These are phyloP conservation scores for Drosophila neutralis DNA, from an alignment of 2,888 invertebrate species.

Conservation along the genomic window DNA sequence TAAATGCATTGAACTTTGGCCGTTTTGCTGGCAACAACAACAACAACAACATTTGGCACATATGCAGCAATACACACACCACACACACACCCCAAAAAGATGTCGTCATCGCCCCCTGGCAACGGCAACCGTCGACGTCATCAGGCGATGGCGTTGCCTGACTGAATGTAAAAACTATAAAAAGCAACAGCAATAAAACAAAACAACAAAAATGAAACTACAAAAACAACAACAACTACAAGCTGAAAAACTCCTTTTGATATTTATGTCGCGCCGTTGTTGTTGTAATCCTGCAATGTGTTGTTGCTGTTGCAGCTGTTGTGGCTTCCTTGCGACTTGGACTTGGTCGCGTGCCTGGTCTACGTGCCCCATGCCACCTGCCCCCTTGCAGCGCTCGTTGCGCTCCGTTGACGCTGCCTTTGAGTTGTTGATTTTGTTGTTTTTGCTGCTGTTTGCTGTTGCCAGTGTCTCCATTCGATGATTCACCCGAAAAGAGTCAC, in stretches of 20 bases:
- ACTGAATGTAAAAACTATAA: conserved; percentile 67
- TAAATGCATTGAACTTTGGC: conserved; percentile 76
- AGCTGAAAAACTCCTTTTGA: conserved; percentile 64
- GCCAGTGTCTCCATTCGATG: conserved; percentile 43
- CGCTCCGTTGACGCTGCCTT: conserved; percentile 48
- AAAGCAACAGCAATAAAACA: conserved; percentile 69
- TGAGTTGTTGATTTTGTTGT: conserved; percentile 20
- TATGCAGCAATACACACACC: conserved; percentile 27
- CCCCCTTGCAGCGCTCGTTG: conserved; percentile 29
- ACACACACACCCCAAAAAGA: conserved; percentile 66
- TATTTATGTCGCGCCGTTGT: conserved; percentile 56
- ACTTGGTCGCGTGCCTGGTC: conserved; percentile 71
- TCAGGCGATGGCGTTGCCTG: conserved; percentile 65
- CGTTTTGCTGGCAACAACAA: conserved; percentile 54
- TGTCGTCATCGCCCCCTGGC: conserved; percentile 79
- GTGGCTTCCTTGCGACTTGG: conserved; percentile 51
- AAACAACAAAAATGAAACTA: conserved; percentile 24
- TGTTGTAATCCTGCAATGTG: conserved; percentile 67
- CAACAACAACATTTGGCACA: conserved; percentile 39
- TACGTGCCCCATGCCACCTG: conserved; percentile 48
- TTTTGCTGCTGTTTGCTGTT: conserved; percentile 41
- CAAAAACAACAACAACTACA: conserved; percentile 3
- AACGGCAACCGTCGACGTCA: conserved; percentile 68
- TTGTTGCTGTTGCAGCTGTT: conserved; percentile 34
- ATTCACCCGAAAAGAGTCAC: conserved; percentile 51